Conservation (phyloP, 2,888 invertebrate species). For the Tetranychus piercei region DNA sequence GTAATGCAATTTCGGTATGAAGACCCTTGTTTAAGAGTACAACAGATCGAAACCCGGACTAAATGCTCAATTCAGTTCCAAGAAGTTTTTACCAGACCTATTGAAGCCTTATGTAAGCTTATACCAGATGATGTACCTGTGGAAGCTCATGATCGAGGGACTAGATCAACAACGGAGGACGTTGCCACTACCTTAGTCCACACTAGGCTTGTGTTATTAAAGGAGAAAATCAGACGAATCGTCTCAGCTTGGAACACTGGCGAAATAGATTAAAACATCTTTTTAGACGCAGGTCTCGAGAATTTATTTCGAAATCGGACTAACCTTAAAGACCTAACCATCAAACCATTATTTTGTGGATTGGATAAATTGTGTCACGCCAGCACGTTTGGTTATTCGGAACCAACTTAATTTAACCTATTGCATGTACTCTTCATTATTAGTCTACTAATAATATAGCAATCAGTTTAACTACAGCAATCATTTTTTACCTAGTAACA, state of each 20-base stretch:
- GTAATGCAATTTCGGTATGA: background rate
- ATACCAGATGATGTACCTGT: background rate
- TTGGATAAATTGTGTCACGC: background rate
- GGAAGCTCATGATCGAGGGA: background rate
- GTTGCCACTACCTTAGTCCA: background rate
- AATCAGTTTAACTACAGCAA: too few species aligned
- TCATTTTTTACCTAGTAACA: too few species aligned
- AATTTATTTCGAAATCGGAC: background rate
- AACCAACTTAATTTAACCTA: background rate
- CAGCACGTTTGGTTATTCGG: background rate
- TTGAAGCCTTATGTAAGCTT: background rate
- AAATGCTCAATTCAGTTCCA: background rate
- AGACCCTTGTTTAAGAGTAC: background rate
- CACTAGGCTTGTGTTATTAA: background rate
- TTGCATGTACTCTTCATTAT: too few species aligned
- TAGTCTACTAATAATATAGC: fast-evolving
- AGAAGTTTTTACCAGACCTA: background rate
- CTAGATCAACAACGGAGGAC: background rate
- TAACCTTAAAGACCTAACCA: background rate
- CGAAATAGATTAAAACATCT: background rate
- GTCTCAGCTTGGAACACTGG: background rate
- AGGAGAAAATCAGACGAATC: background rate
- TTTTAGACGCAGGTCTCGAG: background rate
- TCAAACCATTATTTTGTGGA: background rate
- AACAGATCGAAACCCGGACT: background rate